Conservation (phyloP, 2,797 vertebrate genomes). For the Cottoperca gobio region DNA sequence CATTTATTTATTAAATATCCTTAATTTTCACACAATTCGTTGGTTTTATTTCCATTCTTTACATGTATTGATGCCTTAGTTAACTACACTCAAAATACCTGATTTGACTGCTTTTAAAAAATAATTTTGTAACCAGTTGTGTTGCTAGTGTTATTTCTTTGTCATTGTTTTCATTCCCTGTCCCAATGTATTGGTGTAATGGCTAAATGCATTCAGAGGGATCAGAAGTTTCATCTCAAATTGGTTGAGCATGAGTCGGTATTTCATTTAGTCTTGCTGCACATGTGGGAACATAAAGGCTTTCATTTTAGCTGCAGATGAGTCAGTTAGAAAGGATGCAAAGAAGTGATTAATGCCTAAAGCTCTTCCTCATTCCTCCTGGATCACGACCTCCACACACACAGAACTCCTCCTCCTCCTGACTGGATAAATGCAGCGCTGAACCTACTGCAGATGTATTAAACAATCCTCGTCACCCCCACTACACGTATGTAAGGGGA, state of each 20-base stretch:
- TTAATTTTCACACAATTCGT: background rate
- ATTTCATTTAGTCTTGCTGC: background rate
- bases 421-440: background rate
- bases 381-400: background rate
- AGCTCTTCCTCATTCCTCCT: constrained; percentile 20
- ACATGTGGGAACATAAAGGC: background rate
- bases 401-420: constrained; percentile 9
- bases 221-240: background rate
- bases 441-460: background rate
- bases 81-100: background rate
- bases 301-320: background rate
- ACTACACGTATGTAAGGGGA: background rate
- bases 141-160: background rate
- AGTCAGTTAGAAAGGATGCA: constrained; percentile 18
- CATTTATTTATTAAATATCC: background rate
- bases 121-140: background rate
- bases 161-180: background rate
- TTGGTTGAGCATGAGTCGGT: background rate
- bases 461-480: background rate
- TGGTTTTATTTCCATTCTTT: background rate
- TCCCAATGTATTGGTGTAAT: background rate
- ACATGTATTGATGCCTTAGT: background rate
- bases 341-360: constrained; percentile 12
- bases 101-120: background rate
- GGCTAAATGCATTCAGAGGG: background rate